Percentiles rank a stretch among this genome's conserved stretches.
phyloP scores from a whole-genome alignment of 2,888 invertebrate species.

The Selenia dentaria region DNA sequence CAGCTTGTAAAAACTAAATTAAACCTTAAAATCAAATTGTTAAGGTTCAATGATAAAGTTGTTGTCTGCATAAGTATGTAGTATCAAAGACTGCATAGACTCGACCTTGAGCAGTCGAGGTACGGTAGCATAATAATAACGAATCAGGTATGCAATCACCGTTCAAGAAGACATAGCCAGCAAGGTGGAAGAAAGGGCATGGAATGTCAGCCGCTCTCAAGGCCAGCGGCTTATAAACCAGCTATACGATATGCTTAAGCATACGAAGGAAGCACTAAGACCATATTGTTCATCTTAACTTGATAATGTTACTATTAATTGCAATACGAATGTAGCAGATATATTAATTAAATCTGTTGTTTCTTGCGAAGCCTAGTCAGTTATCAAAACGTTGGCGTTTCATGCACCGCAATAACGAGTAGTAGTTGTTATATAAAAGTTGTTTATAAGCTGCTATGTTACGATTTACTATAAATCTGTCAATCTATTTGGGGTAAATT shows the following conservation, averaged over 20 bases:
- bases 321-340: conserved; percentile 24
- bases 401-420: too few species aligned
- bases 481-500: too few species aligned
- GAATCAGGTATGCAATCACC: conserved; percentile 77
- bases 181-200: conserved; percentile 82
- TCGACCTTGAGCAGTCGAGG: conserved; percentile 63
- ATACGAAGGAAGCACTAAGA: conserved; percentile 40
- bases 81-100: conserved; percentile 53
- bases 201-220: conserved; percentile 71
- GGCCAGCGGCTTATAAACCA: conserved; percentile 57
- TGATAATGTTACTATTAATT: conserved; percentile 54
- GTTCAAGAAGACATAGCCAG: conserved; percentile 74
- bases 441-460: too few species aligned
- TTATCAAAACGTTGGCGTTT: too few species aligned
- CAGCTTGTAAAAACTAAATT: conserved; percentile 4
- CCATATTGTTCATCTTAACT: conserved; percentile 39
- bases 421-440: too few species aligned
- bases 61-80: neutral
- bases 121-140: conserved; percentile 77
- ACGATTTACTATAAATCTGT: too few species aligned
- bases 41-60: conserved; percentile 27
- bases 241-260: conserved; percentile 39
- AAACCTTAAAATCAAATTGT: conserved; percentile 10
- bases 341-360: too few species aligned
- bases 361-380: too few species aligned